Evolutionary conservation across 2,888 invertebrate genomes (phyloP).

Genomic region (Andrena bucephala): DNA sequence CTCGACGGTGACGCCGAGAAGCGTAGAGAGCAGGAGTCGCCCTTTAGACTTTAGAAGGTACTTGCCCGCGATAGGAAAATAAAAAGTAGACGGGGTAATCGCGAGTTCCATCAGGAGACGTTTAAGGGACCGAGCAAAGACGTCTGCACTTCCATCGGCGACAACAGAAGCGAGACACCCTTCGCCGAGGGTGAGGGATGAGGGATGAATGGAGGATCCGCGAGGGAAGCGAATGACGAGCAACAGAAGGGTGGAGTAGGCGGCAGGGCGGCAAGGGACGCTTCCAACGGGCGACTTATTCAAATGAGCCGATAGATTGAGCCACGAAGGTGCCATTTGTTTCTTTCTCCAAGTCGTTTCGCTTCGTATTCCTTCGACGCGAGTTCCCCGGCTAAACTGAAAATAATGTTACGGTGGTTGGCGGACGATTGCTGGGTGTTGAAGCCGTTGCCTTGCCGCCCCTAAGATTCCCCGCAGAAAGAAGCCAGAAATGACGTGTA

Average conservation of each 20-base stretch:
- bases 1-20: slow-evolving; percentile 19
- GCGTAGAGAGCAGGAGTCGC: slow-evolving; percentile 31
- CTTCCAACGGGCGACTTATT: slow-evolving; percentile 76
- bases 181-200: not conserved
- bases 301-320: slow-evolving; percentile 81
- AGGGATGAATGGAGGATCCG: slow-evolving; percentile 29
- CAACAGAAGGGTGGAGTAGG: slow-evolving; percentile 39
- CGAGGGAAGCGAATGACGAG: slow-evolving; percentile 45
- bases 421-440: slow-evolving; percentile 14
- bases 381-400: slow-evolving; percentile 47
- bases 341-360: slow-evolving; percentile 70
- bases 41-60: slow-evolving; percentile 54
- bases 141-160: slow-evolving; percentile 39
- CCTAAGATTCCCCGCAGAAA: not conserved
- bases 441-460: slow-evolving; percentile 10
- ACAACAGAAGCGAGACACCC: slow-evolving; percentile 42
- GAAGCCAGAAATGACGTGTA: not conserved
- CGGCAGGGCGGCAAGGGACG: slow-evolving; percentile 39
- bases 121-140: slow-evolving; percentile 63
- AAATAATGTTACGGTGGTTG: slow-evolving; percentile 57
- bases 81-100: slow-evolving; percentile 57
- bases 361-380: slow-evolving; percentile 45
- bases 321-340: slow-evolving; percentile 79
- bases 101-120: slow-evolving; percentile 65
- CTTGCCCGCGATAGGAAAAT: slow-evolving; percentile 27